A percentile compares a stretch with the other conserved stretches of the same genome.
Evolutionary conservation across 2,113 vertebrate genomes (phyloP).

Genomic region (Sphyrna mokarran): DNA sequence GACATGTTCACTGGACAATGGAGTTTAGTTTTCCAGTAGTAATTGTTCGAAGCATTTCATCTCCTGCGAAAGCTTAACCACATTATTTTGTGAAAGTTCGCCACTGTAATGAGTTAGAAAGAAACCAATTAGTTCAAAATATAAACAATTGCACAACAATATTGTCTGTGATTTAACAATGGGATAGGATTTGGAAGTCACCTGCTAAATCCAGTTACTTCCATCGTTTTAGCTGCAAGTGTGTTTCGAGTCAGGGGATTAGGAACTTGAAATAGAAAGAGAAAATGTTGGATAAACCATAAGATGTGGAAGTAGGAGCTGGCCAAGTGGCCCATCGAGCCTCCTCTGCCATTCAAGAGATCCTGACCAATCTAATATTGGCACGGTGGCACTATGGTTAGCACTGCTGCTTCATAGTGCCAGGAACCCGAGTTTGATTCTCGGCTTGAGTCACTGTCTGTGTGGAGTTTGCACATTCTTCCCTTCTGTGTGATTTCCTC

Average conservation of each 20-base stretch:
- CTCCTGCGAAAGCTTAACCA: slow-evolving; percentile 3
- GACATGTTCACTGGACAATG: slow-evolving; percentile 22
- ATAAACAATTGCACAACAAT: background rate
- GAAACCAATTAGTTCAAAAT: background rate
- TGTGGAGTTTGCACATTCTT: too few species aligned
- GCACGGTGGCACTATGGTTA: too few species aligned
- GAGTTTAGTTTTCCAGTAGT: background rate
- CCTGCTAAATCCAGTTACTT: background rate
- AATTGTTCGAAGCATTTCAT: slow-evolving; percentile 4
- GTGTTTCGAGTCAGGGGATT: background rate
- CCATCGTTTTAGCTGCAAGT: background rate
- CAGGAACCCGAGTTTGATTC: too few species aligned
- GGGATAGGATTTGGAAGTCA: background rate
- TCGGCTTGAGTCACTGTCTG: too few species aligned
- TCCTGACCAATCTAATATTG: too few species aligned
- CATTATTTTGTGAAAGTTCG: background rate
- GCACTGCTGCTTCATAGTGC: too few species aligned
- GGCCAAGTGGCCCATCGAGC: too few species aligned
- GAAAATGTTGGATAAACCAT: too few species aligned
- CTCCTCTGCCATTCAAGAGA: too few species aligned
- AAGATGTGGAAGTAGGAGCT: too few species aligned
- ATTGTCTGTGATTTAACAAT: background rate
- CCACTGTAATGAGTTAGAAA: background rate
- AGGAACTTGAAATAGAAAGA: background rate
- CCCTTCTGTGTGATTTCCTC: too few species aligned